Evolutionary conservation across 2,113 vertebrate genomes (phyloP).

Genomic region (Galemys pyrenaicus): DNA sequence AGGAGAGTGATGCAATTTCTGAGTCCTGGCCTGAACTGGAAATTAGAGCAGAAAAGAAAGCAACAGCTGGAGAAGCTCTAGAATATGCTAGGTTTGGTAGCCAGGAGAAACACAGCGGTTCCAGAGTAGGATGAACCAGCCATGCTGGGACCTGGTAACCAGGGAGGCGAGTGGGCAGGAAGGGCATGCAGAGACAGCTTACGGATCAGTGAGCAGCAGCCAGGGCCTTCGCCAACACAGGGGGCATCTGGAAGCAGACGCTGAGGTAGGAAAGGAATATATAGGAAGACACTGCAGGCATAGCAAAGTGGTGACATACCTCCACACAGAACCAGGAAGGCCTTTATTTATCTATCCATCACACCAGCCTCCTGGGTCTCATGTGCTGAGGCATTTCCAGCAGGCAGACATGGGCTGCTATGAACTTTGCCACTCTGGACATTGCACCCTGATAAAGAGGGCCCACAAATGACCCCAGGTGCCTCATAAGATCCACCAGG

Average conservation of each 20-base stretch:
- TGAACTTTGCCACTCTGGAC: no score
- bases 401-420: not conserved
- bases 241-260: not conserved
- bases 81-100: not conserved
- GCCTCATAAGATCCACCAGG: not conserved
- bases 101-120: no score
- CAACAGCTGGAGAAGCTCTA: not conserved
- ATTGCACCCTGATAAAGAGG: not conserved
- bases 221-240: not conserved
- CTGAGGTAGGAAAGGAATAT: not conserved
- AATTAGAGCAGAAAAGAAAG: not conserved
- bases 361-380: not conserved
- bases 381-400: not conserved
- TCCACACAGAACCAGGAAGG: not conserved
- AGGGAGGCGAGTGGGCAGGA: no score
- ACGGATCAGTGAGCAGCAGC: not conserved
- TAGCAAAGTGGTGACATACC: not conserved
- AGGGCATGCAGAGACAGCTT: not conserved
- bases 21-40: not conserved
- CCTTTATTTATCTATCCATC: not conserved
- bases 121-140: not conserved
- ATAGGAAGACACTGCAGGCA: not conserved
- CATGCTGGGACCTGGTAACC: not conserved
- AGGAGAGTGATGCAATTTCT: no score
- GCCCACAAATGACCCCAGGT: not conserved